phyloP scores from a whole-genome alignment of 2,888 invertebrate genomes.

The Dorcus parallelipipedus region DNA sequence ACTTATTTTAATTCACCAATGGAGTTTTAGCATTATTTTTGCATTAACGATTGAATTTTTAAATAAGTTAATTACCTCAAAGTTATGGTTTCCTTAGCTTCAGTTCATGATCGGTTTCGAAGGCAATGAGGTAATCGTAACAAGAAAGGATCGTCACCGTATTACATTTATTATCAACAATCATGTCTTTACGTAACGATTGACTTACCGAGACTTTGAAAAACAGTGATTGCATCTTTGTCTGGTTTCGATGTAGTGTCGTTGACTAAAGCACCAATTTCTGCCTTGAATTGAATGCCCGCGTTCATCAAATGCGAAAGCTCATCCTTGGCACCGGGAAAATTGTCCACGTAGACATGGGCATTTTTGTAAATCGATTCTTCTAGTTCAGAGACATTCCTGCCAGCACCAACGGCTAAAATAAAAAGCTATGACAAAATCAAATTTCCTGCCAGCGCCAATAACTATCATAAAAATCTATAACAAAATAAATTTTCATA shows the following conservation, averaged over 20 bases:
- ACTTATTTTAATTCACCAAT: too few relatives aligned
- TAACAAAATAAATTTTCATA: too few relatives aligned
- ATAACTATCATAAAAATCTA: too few relatives aligned
- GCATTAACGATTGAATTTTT: background rate
- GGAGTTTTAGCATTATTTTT: too few relatives aligned
- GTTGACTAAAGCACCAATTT: slow-evolving; percentile 55
- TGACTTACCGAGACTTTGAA: slow-evolving; percentile 60
- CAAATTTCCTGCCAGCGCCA: too few relatives aligned
- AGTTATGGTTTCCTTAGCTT: background rate
- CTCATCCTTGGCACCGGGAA: slow-evolving; percentile 53
- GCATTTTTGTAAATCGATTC: slow-evolving; percentile 51
- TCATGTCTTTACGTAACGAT: background rate
- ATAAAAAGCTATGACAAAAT: slow-evolving; percentile 4
- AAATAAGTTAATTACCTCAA: background rate
- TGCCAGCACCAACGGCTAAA: slow-evolving; percentile 59
- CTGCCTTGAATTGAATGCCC: slow-evolving; percentile 53
- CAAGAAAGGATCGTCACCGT: too few relatives aligned
- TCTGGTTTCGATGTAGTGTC: slow-evolving; percentile 38
- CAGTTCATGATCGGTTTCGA: background rate
- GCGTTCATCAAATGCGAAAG: slow-evolving; percentile 50
- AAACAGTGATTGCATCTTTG: slow-evolving; percentile 52
- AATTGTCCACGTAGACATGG: slow-evolving; percentile 56
- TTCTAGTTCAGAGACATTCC: slow-evolving; percentile 50
- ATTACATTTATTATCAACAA: too few relatives aligned
- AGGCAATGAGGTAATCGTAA: too few relatives aligned